A percentile compares a stretch with the other conserved stretches of the same genome.
phyloP scores from a whole-genome alignment of 2,113 vertebrate species.

The Helogale parvula region DNA sequence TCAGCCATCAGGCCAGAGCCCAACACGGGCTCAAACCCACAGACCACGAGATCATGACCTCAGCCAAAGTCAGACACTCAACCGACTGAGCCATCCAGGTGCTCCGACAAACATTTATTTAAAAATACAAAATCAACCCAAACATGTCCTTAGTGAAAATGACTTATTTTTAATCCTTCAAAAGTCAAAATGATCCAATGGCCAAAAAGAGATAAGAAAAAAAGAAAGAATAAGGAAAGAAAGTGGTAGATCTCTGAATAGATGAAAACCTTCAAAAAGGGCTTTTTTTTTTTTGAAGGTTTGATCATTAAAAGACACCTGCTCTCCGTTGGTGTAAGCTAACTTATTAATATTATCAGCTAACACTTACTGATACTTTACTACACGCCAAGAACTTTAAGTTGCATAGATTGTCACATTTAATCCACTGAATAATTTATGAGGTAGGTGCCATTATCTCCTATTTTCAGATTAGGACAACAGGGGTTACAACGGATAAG shows the following conservation, averaged over 20 bases:
- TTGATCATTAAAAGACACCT: neutral
- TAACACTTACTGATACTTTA: neutral
- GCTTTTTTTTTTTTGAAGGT: neutral
- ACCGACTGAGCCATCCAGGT: too few species aligned
- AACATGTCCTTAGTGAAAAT: neutral
- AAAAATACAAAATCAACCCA: slow-evolving; percentile 22
- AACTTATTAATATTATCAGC: neutral
- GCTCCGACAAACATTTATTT: neutral
- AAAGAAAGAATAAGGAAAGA: rapidly evolving
- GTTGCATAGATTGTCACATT: neutral
- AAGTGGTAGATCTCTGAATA: neutral
- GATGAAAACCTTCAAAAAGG: neutral
- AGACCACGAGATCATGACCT: too few species aligned
- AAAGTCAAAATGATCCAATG: neutral
- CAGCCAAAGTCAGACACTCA: too few species aligned
- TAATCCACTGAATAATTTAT: slow-evolving; percentile 6
- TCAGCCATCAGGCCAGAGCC: too few species aligned
- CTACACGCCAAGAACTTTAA: neutral
- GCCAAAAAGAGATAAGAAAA: too few species aligned
- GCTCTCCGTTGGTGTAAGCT: neutral
- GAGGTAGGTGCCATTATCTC: neutral
- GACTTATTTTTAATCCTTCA: slow-evolving; percentile 42
- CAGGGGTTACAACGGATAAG: neutral
- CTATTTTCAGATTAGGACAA: neutral
- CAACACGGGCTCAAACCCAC: too few species aligned